Conservation (phyloP, 1,140 invertebrate genomes). For the Araneus ventricosus region DNA sequence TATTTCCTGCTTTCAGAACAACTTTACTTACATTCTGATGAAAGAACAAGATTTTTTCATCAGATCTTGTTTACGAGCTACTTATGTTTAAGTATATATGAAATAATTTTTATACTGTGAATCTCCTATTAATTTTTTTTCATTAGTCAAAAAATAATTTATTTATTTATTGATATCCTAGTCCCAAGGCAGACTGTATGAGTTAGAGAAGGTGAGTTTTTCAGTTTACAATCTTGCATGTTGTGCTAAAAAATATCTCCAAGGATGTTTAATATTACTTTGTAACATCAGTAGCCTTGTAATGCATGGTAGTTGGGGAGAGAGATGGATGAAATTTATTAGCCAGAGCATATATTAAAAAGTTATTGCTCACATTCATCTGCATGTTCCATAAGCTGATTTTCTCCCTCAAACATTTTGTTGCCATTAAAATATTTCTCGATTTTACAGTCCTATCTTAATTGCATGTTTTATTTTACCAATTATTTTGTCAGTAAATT, state of each 20-base stretch:
- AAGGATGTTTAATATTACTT: not conserved
- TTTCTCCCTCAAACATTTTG: not conserved
- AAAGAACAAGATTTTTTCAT: no score
- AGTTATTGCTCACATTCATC: not conserved
- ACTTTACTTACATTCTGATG: no score
- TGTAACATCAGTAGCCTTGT: not conserved
- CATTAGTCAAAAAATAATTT: no score
- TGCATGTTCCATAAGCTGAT: not conserved
- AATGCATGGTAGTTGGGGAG: not conserved
- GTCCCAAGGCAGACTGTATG: constrained; percentile 79
- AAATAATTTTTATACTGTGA: no score
- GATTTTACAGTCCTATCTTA: no score
- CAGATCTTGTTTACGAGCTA: no score
- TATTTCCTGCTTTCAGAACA: no score
- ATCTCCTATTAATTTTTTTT: no score
- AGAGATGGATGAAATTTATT: not conserved
- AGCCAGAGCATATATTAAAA: not conserved
- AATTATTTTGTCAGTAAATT: no score
- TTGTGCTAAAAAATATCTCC: constrained; percentile 5
- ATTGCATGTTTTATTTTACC: no score
- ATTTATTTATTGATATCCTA: constrained; percentile 75
- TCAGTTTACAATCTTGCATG: constrained; percentile 58
- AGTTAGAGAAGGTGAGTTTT: constrained; percentile 79
- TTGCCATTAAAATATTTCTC: no score
- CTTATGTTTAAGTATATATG: no score